Base-by-base conservation (phyloP, 1,140 invertebrate species). In the Drosophila rhopaloa region DNA sequence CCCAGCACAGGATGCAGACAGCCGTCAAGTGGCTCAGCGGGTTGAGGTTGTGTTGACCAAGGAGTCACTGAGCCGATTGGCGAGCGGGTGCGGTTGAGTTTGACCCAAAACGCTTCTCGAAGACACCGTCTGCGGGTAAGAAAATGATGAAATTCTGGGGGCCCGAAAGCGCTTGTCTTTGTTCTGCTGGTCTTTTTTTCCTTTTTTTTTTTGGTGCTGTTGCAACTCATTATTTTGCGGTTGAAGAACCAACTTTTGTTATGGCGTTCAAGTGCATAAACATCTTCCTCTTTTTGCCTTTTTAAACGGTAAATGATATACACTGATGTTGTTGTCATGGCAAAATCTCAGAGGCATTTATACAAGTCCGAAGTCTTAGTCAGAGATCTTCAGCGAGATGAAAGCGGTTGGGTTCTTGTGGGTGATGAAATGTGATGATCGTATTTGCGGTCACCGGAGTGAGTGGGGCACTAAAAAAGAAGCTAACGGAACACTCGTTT, bases 171-270 rank as follows among this genome's bases (percentile, higher is more conserved):
- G 76, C 78, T 79, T 76, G 62, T 48, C 44, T 57, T 74, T 75
- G 62, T 74, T 56, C 54, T 60, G 57, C 54, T 58, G 1, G 29
- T 19, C 63, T 75, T 63, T 63, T 46, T 43, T 47, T 38, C 62
- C 24, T 37, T 19, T 58, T 40, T 29, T 48, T 72, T 41, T 27
- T 58, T 54, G 56, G 44, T 19, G 66, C 57, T 62, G 62, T 55
- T 63, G 77, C 77, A 84, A 67, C 81, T 84, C 81, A 85, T 84
- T 84, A 82, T 82, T 88, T 79, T 88, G 82, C 83, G 82, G 83
- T 86, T 79, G 82, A 82, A 72, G 76, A 86, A 71, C 56, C 72
- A 63, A 68, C 75, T 82, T 82, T 78, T 65, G 80, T 74, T 79
- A 40, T 56, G 71, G 60, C 83, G 65, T 82, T 82, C 75, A 88